Conservation (phyloP, 2,797 vertebrate species). For the Mallotus villosus region DNA sequence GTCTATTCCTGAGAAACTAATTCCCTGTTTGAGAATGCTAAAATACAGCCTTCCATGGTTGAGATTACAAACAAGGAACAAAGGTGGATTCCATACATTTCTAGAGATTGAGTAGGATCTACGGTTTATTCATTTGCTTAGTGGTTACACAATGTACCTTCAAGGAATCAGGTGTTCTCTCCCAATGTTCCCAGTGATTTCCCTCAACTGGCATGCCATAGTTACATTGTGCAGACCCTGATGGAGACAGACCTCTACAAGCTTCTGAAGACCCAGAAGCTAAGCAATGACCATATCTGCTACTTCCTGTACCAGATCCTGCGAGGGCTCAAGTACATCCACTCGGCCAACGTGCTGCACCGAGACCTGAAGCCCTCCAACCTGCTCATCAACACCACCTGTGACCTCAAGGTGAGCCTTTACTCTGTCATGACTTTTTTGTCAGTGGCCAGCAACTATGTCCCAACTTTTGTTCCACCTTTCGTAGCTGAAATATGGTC, state of each 20-base stretch:
- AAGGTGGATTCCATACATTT: no score
- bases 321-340: conserved; percentile 93
- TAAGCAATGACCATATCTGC: conserved; percentile 91
- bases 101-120: no score
- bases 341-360: conserved; percentile 94
- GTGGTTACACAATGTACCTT: no score
- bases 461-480: no score
- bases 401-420: conserved; percentile 88
- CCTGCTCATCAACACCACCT: conserved; percentile 95
- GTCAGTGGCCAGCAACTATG: no score
- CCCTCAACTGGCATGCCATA: neutral
- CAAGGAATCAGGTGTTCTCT: no score
- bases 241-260: conserved; percentile 98
- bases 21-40: neutral
- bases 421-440: neutral
- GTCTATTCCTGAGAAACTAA: no score
- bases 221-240: conserved; percentile 94
- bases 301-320: conserved; percentile 97
- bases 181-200: neutral
- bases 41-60: neutral
- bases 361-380: conserved; percentile 94
- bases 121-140: no score
- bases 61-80: neutral
- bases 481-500: no score
- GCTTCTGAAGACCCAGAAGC: conserved; percentile 87